Evolutionary conservation across 2,888 invertebrate genomes (phyloP).

Genomic region (Sthenelais limicola): DNA sequence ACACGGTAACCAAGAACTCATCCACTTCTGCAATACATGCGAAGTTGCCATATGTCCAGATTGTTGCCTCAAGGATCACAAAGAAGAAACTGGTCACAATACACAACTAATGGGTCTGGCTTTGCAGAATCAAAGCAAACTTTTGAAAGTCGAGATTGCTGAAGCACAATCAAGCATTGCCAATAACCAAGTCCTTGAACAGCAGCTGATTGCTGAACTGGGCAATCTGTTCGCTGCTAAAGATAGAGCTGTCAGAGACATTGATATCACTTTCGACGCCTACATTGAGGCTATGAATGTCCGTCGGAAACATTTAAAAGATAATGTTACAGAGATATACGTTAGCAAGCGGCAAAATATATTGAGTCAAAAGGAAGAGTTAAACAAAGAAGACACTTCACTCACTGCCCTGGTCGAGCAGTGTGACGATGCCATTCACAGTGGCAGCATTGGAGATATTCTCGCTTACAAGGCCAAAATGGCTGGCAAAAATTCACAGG

Average conservation of each 20-base stretch:
- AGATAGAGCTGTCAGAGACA: constrained; percentile 15
- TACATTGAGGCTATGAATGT: constrained; percentile 35
- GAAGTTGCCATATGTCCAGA: constrained; percentile 44
- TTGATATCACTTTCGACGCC: constrained; percentile 29
- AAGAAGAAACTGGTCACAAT: constrained; percentile 52
- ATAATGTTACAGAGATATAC: constrained; percentile 39
- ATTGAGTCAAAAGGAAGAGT: constrained; percentile 24
- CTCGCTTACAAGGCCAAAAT: constrained; percentile 48
- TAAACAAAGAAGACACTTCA: constrained; percentile 38
- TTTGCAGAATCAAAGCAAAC: constrained; percentile 20
- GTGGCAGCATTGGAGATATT: constrained; percentile 46
- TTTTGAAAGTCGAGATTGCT: constrained; percentile 32
- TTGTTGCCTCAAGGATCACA: constrained; percentile 42
- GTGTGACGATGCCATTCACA: constrained; percentile 45
- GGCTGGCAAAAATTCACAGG: constrained; percentile 40
- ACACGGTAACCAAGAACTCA: constrained; percentile 44
- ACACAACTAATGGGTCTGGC: constrained; percentile 25
- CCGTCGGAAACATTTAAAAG: constrained; percentile 34
- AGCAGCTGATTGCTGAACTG: constrained; percentile 26
- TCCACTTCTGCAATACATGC: constrained; percentile 47
- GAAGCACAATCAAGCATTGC: constrained; percentile 30
- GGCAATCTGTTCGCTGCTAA: constrained; percentile 23
- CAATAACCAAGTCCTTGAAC: neutral
- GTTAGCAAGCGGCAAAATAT: constrained; percentile 7
- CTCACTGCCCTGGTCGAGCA: constrained; percentile 43